phyloP scores from a whole-genome alignment of 2,888 invertebrate species.

The Oxyteleia sp. region DNA sequence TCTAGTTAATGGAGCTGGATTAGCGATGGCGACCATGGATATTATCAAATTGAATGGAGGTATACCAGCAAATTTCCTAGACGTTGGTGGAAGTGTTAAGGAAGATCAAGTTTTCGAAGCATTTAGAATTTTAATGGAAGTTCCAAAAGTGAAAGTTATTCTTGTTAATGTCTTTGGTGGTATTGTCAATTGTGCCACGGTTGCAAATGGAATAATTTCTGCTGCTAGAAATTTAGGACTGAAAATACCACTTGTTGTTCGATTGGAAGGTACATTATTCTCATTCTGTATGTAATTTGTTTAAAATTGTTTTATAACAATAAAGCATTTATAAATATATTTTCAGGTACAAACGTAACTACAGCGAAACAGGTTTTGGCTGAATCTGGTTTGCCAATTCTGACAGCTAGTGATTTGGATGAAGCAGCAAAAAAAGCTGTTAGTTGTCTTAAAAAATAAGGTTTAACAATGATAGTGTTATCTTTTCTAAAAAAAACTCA shows the following conservation, averaged over 20 bases:
- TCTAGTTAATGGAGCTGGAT: constrained; percentile 98
- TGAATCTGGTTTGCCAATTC: constrained; percentile 94
- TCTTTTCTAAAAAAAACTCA: neutral
- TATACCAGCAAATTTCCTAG: constrained; percentile 98
- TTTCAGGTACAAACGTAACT: constrained; percentile 88
- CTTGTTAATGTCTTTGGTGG: constrained; percentile 99
- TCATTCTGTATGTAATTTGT: no score
- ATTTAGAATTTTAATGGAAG: constrained; percentile 90
- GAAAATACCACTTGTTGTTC: constrained; percentile 95
- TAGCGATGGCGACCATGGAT: constrained; percentile 99
- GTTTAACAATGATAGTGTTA: neutral
- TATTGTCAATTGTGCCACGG: constrained; percentile 99
- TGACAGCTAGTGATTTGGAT: constrained; percentile 95
- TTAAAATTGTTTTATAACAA: no score
- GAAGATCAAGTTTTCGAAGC: constrained; percentile 98
- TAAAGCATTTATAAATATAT: constrained; percentile 10
- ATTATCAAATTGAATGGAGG: constrained; percentile 99
- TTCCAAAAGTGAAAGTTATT: constrained; percentile 96
- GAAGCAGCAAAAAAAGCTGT: constrained; percentile 97
- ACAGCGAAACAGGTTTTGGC: constrained; percentile 94
- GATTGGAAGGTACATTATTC: constrained; percentile 95
- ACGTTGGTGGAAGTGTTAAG: constrained; percentile 98
- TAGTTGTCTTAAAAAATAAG: constrained; percentile 61
- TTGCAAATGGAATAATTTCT: constrained; percentile 97
- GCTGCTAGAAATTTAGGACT: constrained; percentile 94